Evolutionary conservation across 2,888 invertebrate species (phyloP).

Genomic region (Euzetes globulus): DNA sequence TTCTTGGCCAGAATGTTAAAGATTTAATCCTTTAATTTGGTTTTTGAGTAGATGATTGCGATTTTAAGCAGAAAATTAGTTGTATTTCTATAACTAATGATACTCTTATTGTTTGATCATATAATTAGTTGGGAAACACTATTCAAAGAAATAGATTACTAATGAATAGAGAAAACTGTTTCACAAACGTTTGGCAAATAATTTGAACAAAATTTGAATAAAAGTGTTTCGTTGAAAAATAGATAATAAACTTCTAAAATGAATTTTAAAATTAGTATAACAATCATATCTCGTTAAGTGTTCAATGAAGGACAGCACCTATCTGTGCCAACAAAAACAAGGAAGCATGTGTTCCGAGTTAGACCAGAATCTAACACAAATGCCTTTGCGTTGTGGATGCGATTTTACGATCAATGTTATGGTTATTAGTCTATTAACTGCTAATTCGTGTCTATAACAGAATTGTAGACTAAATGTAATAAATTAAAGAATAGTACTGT

Average conservation of each 20-base stretch:
- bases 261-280: slow-evolving; percentile 11
- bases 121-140: no score
- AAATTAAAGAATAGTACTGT: no score
- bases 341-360: slow-evolving; percentile 18
- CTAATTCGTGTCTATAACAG: slow-evolving; percentile 17
- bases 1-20: no score
- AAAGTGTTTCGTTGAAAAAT: not conserved
- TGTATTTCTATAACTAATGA: no score
- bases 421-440: not conserved
- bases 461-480: no score
- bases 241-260: not conserved
- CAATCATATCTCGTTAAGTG: not conserved
- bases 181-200: not conserved
- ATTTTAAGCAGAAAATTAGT: no score
- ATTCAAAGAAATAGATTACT: no score
- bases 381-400: not conserved
- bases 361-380: not conserved
- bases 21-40: no score
- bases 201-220: not conserved
- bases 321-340: slow-evolving; percentile 21
- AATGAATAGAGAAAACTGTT: not conserved
- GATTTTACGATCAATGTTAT: slow-evolving; percentile 15
- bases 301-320: not conserved
- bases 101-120: no score
- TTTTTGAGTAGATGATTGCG: no score